phyloP scores from a whole-genome alignment of 2,888 invertebrate species.

The Alloplasta piceator region DNA sequence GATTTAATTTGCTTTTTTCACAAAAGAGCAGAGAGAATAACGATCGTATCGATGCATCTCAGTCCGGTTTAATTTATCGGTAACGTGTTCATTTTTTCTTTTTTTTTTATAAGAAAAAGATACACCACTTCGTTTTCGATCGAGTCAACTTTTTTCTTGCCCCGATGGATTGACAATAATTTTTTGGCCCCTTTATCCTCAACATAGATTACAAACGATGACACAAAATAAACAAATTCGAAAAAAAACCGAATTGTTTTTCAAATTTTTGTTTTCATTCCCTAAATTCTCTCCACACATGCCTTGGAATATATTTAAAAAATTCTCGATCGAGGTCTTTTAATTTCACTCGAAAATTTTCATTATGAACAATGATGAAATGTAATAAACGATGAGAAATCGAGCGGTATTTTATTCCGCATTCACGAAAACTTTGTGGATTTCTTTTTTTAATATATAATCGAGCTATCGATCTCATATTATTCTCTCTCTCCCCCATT shows the following conservation, averaged over 20 bases:
- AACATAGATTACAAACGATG: conserved; percentile 31
- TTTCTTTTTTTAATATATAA: conserved; percentile 4
- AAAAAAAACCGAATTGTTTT: background rate
- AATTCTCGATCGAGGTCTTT: conserved; percentile 33
- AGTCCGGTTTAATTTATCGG: conserved; percentile 36
- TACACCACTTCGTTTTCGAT: conserved; percentile 49
- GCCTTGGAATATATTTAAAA: conserved; percentile 43
- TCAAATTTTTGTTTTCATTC: background rate
- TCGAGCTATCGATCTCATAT: conserved; percentile 36
- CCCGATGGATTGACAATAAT: conserved; percentile 48
- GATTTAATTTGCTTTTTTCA: conserved; percentile 24
- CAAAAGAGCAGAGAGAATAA: conserved; percentile 53
- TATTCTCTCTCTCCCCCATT: conserved; percentile 13
- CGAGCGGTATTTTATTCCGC: conserved; percentile 9
- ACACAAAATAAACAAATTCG: conserved; percentile 21
- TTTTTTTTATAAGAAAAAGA: conserved; percentile 30
- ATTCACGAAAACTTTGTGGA: background rate
- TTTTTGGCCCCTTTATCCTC: conserved; percentile 48
- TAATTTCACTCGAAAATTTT: conserved; percentile 8
- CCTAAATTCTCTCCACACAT: conserved; percentile 31
- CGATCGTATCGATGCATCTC: conserved; percentile 49
- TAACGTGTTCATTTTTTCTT: conserved; percentile 26
- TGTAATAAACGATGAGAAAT: conserved; percentile 13
- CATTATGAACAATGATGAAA: conserved; percentile 37
- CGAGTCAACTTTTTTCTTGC: conserved; percentile 39